Evolutionary conservation across 2,113 vertebrate species (phyloP), one percentile per base, ranked within the genome.

Genomic region (Spheniscus mendiculus): DNA sequence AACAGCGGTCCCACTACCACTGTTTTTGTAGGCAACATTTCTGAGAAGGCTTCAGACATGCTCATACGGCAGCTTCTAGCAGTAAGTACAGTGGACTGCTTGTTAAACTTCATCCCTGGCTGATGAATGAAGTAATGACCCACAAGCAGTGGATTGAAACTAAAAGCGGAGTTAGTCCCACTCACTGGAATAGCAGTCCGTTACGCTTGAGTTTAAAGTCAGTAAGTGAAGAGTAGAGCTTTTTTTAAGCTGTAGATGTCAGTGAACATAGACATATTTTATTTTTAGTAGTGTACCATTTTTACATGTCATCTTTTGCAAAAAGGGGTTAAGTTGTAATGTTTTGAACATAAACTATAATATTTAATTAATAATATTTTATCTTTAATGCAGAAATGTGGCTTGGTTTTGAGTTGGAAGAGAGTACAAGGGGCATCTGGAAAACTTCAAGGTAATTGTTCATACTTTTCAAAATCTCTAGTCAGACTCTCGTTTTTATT

Each of bases 41-140:
- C 99, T 3, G 99, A 99, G 95, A 99, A 99, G 97, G 99, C 99
- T 20, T 99, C 99, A 9, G 99, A 99, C 91, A 99, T 99, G 99
- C 98, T 99, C 47, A 99, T 99, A 96, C 98, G 99, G 98, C 99
- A 99, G 92, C 98, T 99, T 76, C 97, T 99, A 65, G 99, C 99
- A 79, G 99, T 99, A 98, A 99, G 99, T 97, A 83, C 82, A 82
- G 72, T 2, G 5, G 4, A 25, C 13, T 76, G 29, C 73, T 86
- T 91, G 22, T 59, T 77, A 52, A 27, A 53, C 62, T 88, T 73
- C 25, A 40, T 80, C 38, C 21, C 22, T 76, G 29, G 2, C 49
- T 59, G 36, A 20, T 86, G n/a, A 77, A 44, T 61, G 21, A 67
- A 77, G 9, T 56, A 45, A 26, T 45, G 42, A 56, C 10, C 9